These are phyloP conservation scores for Scaptodrosophila latifasciaeformis DNA, from an alignment of 2,888 invertebrate species.

Conservation along the genomic window DNA sequence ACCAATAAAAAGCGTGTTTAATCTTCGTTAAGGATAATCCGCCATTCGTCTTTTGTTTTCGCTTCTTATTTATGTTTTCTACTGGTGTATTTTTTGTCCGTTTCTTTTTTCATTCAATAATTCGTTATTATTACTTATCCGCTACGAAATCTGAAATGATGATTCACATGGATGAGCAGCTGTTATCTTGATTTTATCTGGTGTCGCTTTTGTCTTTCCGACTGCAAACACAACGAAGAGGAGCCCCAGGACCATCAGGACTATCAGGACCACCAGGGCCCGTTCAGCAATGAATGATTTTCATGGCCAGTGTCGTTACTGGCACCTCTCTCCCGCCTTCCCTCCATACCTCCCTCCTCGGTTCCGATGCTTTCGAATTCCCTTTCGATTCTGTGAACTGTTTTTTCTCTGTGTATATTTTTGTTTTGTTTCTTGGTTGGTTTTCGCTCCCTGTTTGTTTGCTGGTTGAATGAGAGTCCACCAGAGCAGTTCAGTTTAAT, in stretches of 20 bases:
- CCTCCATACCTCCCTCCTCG: background rate
- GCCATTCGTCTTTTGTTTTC: background rate
- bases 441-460: too few species aligned
- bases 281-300: background rate
- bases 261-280: too few species aligned
- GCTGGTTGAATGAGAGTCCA: too few species aligned
- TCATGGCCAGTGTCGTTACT: background rate
- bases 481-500: too few species aligned
- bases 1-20: too few species aligned
- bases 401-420: too few species aligned
- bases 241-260: too few species aligned
- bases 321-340: background rate
- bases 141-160: constrained; percentile 6
- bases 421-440: too few species aligned
- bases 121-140: constrained; percentile 14
- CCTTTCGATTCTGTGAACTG: too few species aligned
- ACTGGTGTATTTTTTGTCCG: background rate
- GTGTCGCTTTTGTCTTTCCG: background rate
- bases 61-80: background rate
- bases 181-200: constrained; percentile 11
- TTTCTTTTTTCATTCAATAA: constrained; percentile 4
- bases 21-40: too few species aligned
- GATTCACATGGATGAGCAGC: constrained; percentile 11
- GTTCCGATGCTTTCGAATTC: too few species aligned
- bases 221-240: too few species aligned